Percentiles rank a stretch among this genome's conserved stretches.
These are phyloP conservation scores for Corvus hawaiiensis DNA, from an alignment of 2,113 vertebrate genomes.

Conservation along the genomic window DNA sequence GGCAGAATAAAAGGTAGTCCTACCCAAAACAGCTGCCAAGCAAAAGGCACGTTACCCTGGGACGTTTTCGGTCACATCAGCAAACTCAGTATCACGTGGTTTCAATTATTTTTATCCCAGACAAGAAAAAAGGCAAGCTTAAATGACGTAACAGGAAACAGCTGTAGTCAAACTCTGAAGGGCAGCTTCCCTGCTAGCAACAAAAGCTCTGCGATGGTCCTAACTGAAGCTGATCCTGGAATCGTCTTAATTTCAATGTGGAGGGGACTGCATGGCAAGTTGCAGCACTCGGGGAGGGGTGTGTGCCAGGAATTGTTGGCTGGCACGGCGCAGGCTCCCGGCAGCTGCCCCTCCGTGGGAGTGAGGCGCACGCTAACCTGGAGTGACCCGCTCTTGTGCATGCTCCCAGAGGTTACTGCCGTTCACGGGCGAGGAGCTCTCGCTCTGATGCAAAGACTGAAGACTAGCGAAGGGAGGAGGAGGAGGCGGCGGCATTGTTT, in stretches of 20 bases:
- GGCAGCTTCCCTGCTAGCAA: background rate
- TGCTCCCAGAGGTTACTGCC: conserved; percentile 48
- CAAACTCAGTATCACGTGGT: conserved; percentile 65
- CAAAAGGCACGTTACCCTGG: conserved; percentile 46
- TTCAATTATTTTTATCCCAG: conserved; percentile 66
- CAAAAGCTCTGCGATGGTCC: background rate
- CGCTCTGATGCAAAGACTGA: background rate
- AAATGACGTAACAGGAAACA: conserved; percentile 63
- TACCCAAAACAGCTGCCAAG: conserved; percentile 47
- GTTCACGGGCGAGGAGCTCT: background rate
- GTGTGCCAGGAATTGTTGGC: background rate
- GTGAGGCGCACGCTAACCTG: background rate
- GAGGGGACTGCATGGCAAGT: background rate
- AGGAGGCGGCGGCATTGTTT: background rate
- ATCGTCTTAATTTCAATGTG: background rate
- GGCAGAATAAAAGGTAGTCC: conserved; percentile 20
- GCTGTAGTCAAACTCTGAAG: conserved; percentile 39
- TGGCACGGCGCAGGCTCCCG: background rate
- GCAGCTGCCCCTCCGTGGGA: background rate
- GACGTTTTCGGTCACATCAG: conserved; percentile 64
- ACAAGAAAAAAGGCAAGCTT: conserved; percentile 20
- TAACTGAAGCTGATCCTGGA: background rate
- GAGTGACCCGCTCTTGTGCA: conserved; percentile 16
- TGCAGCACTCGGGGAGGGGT: background rate
- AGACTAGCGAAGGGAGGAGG: background rate